These are phyloP conservation scores for Craterocephalus amniculus DNA, from an alignment of 2,797 vertebrate species.

Conservation along the genomic window DNA sequence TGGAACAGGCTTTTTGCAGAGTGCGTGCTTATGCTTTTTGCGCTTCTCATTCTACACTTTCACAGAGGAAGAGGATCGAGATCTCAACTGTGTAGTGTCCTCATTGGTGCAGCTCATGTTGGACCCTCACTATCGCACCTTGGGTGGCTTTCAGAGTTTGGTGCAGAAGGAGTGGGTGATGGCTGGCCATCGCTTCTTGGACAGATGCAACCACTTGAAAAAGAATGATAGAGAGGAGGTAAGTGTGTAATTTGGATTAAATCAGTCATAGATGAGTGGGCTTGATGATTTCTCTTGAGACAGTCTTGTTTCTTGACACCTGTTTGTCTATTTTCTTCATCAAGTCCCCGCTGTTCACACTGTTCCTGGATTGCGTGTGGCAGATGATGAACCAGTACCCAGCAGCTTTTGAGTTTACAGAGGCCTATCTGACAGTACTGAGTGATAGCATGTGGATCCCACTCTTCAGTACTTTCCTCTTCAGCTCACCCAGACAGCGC, in stretches of 20 bases:
- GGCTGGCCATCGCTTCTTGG: conserved; percentile 94
- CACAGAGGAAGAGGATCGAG: conserved; percentile 94
- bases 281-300: not conserved
- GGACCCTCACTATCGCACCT: conserved; percentile 93
- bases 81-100: conserved; percentile 92
- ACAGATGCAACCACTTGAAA: conserved; percentile 96
- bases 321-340: conserved; percentile 16
- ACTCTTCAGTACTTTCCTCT: conserved; percentile 95
- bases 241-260: conserved; percentile 29
- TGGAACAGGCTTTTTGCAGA: not conserved
- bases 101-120: conserved; percentile 95
- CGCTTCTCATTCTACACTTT: conserved; percentile 25
- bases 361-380: conserved; percentile 97
- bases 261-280: not conserved
- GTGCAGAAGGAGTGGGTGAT: conserved; percentile 99
- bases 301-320: not conserved
- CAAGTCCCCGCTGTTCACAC: conserved; percentile 92
- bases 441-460: conserved; percentile 93
- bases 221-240: conserved; percentile 94
- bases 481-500: conserved; percentile 91
- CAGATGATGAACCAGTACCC: conserved; percentile 95
- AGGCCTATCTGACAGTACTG: conserved; percentile 90
- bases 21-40: not conserved
- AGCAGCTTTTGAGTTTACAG: conserved; percentile 94
- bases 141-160: conserved; percentile 93